A percentile compares a stretch with the other conserved stretches of the same genome.
Conservation (phyloP, 2,797 vertebrate species). For the Argya squamiceps region DNA sequence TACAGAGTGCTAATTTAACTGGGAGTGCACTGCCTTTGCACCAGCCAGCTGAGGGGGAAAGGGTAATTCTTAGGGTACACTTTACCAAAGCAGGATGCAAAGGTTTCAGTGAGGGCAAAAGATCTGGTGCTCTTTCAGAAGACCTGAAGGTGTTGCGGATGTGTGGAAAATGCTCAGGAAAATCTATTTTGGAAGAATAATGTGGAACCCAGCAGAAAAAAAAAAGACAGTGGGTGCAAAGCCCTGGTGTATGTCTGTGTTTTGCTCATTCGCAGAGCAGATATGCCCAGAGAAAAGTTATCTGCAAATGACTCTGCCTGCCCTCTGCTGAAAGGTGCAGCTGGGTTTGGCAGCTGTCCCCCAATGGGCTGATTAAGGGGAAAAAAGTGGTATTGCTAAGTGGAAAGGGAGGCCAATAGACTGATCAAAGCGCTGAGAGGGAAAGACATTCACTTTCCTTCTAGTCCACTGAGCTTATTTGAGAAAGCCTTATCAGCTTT, state of each 20-base stretch:
- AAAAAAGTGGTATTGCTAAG: neutral
- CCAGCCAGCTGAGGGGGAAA: neutral
- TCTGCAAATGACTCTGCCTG: neutral
- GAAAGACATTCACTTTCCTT: neutral
- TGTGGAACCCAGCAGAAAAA: neutral
- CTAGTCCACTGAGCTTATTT: neutral
- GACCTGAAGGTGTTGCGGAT: neutral
- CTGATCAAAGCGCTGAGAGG: neutral
- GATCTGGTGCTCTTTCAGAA: neutral
- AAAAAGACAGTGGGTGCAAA: neutral
- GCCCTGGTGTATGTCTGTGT: rapidly evolving
- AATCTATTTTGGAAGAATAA: neutral
- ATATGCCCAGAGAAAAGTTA: neutral
- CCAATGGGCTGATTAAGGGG: neutral
- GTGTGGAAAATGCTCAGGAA: neutral
- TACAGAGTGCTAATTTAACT: neutral
- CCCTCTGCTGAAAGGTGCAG: neutral
- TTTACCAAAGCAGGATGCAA: neutral
- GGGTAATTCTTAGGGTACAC: neutral
- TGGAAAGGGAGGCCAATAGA: neutral
- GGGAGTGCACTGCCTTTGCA: neutral
- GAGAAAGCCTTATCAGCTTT: neutral
- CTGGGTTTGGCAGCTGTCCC: neutral
- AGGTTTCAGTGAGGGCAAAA: neutral
- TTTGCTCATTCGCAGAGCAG: neutral